Evolutionary conservation across 2,888 invertebrate genomes (phyloP).

Genomic region (Drosophila hamatofila): DNA sequence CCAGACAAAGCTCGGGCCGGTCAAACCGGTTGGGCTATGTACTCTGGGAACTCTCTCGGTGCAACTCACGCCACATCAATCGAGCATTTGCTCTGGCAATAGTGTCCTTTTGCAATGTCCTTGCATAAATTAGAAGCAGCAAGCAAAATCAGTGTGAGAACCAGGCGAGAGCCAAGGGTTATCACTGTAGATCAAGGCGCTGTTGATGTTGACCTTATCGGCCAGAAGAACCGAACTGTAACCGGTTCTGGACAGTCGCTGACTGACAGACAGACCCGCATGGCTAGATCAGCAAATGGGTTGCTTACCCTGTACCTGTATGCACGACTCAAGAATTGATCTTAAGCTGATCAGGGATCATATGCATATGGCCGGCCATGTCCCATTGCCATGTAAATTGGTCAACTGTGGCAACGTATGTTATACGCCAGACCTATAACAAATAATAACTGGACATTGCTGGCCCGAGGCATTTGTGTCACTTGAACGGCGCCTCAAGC

Average conservation of each 20-base stretch:
- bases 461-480: slow-evolving; percentile 57
- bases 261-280: slow-evolving; percentile 70
- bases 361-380: no score
- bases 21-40: slow-evolving; percentile 80
- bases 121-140: slow-evolving; percentile 78
- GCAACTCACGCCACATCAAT: slow-evolving; percentile 69
- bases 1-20: slow-evolving; percentile 73
- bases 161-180: slow-evolving; percentile 65
- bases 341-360: slow-evolving; percentile 40
- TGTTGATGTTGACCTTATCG: slow-evolving; percentile 74
- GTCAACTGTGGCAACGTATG: slow-evolving; percentile 47
- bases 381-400: slow-evolving; percentile 49
- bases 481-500: slow-evolving; percentile 29
- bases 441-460: slow-evolving; percentile 66
- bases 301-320: slow-evolving; percentile 59
- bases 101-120: slow-evolving; percentile 84
- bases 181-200: slow-evolving; percentile 39
- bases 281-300: slow-evolving; percentile 21
- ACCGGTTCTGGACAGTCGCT: slow-evolving; percentile 82
- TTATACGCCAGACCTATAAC: background rate
- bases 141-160: slow-evolving; percentile 70
- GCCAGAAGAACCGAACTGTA: slow-evolving; percentile 46
- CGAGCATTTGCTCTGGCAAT: slow-evolving; percentile 35
- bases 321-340: slow-evolving; percentile 48
- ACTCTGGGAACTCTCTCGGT: slow-evolving; percentile 53